Evolutionary conservation across 2,113 vertebrate genomes (phyloP).

Genomic region (Etia nguti): DNA sequence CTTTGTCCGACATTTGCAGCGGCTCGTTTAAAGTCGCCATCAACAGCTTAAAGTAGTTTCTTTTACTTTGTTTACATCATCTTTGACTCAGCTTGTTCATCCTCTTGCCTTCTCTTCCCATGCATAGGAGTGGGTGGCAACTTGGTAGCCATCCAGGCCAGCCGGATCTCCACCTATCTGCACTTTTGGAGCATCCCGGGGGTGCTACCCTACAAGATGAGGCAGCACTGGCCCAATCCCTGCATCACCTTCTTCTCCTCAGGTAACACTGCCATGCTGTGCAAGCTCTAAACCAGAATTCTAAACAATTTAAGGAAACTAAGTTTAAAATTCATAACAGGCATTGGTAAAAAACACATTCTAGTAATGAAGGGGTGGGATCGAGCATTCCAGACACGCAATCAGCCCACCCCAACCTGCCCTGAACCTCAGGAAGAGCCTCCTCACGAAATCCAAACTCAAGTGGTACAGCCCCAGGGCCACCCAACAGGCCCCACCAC

Average conservation of each 20-base stretch:
- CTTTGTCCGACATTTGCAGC: not conserved
- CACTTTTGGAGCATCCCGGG: conserved; percentile 90
- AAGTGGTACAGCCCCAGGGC: not conserved
- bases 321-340: not conserved
- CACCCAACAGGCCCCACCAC: not conserved
- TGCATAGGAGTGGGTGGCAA: conserved; percentile 88
- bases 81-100: not conserved
- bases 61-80: not conserved
- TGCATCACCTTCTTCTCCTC: conserved; percentile 84
- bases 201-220: conserved; percentile 87
- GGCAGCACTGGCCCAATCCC: conserved; percentile 87
- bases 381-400: not conserved
- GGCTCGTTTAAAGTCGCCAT: not conserved
- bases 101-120: not conserved
- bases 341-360: not conserved
- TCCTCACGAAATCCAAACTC: not conserved
- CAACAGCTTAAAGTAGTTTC: not conserved
- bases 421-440: not conserved
- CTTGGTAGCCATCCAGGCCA: conserved; percentile 94
- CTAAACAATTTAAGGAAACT: not conserved
- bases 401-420: not conserved
- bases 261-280: conserved; percentile 66
- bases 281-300: not conserved
- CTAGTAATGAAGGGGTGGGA: not conserved
- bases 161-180: conserved; percentile 91